Evolutionary conservation across 2,888 invertebrate species (phyloP).

Genomic region (Epinotia bilunana): DNA sequence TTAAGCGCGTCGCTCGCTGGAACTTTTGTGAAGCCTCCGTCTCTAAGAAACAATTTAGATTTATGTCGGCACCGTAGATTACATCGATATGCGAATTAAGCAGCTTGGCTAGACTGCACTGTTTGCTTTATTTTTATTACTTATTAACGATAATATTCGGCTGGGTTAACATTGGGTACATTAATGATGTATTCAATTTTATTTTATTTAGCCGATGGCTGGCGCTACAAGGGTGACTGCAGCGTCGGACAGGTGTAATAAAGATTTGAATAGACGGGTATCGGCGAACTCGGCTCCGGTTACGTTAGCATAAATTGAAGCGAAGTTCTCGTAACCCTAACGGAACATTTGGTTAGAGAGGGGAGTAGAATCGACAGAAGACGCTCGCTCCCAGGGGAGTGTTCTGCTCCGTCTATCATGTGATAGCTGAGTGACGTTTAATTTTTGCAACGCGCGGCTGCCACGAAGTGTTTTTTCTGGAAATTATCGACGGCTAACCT

Average conservation of each 20-base stretch:
- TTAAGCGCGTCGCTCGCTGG: constrained; percentile 68
- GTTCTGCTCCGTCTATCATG: constrained; percentile 69
- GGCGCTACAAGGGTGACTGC: constrained; percentile 23
- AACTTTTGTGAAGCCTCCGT: constrained; percentile 69
- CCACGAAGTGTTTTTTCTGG: constrained; percentile 28
- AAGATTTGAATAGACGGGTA: constrained; percentile 48
- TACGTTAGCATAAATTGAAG: constrained; percentile 72
- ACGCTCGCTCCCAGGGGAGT: constrained; percentile 61
- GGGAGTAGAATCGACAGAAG: constrained; percentile 67
- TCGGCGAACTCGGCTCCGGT: constrained; percentile 59
- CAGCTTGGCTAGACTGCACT: constrained; percentile 27
- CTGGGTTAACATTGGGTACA: constrained; percentile 53
- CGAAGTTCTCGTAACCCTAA: constrained; percentile 50
- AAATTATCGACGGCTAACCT: constrained; percentile 9
- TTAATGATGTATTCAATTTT: constrained; percentile 49
- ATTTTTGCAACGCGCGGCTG: constrained; percentile 65
- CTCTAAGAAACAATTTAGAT: constrained; percentile 63
- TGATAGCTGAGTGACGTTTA: constrained; percentile 75
- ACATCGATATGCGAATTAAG: constrained; percentile 46
- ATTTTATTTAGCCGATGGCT: constrained; percentile 12
- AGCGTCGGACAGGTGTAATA: constrained; percentile 31
- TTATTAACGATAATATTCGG: constrained; percentile 13
- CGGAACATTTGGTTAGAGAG: constrained; percentile 60
- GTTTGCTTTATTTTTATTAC: constrained; percentile 20
- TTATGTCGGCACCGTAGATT: constrained; percentile 55